phyloP scores from a whole-genome alignment of 2,888 invertebrate species.

The Pammene fasciana region DNA sequence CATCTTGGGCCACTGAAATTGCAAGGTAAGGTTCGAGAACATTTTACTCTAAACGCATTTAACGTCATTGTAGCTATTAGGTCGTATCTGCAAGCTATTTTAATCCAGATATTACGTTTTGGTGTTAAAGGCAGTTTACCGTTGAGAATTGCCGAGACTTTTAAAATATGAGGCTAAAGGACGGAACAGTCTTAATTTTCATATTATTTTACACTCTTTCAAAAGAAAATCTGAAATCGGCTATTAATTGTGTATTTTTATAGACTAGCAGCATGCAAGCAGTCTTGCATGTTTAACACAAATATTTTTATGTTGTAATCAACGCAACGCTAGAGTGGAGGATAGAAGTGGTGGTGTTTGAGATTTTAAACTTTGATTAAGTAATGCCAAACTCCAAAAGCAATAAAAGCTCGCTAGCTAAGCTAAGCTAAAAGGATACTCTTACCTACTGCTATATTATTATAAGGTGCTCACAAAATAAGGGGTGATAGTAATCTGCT shows the following conservation, averaged over 20 bases:
- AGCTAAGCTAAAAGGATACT: too few relatives aligned
- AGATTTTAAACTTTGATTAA: constrained; percentile 5
- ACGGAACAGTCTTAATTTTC: neutral
- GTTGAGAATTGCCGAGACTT: neutral
- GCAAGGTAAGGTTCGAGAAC: constrained; percentile 76
- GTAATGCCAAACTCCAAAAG: too few relatives aligned
- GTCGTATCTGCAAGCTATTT: neutral
- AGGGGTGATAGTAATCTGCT: too few relatives aligned
- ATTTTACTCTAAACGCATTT: constrained; percentile 65
- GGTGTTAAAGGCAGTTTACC: neutral
- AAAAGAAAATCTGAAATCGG: constrained; percentile 68
- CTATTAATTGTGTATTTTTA: constrained; percentile 77
- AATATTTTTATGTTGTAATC: constrained; percentile 52
- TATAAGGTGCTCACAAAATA: too few relatives aligned
- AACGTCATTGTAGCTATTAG: neutral
- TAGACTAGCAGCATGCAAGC: constrained; percentile 68
- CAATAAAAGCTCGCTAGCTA: too few relatives aligned
- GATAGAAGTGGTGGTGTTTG: neutral
- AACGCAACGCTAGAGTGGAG: constrained; percentile 5
- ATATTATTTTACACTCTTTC: neutral
- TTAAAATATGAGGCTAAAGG: neutral
- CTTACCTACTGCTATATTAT: too few relatives aligned
- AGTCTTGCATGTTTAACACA: constrained; percentile 59
- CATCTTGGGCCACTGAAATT: constrained; percentile 77
- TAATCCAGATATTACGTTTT: neutral